These are phyloP conservation scores for Palaemon carinicauda DNA, from an alignment of 1,140 invertebrate species.

Conservation along the genomic window DNA sequence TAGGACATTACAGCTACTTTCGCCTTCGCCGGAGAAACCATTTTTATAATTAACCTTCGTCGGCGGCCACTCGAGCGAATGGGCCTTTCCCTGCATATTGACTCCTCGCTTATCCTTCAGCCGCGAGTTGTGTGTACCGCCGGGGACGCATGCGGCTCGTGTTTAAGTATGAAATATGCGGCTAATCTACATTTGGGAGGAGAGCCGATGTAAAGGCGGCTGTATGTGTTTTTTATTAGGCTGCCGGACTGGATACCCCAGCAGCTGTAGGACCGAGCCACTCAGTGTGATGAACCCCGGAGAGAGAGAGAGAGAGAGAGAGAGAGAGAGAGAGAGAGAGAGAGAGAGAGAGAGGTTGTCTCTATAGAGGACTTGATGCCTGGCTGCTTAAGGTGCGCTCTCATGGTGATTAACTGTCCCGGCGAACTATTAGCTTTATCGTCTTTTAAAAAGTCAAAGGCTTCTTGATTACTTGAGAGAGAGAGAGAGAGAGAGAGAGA, in stretches of 20 bases:
- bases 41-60: too few relatives aligned
- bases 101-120: too few relatives aligned
- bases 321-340: too few relatives aligned
- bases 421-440: neutral
- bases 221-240: constrained; percentile 53
- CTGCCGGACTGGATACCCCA: constrained; percentile 42
- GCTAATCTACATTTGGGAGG: constrained; percentile 50
- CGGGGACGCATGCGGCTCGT: neutral
- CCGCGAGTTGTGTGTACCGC: too few relatives aligned
- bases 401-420: neutral
- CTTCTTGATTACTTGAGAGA: neutral
- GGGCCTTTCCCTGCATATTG: too few relatives aligned
- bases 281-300: constrained; percentile 45
- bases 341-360: neutral
- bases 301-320: neutral
- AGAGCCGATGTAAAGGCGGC: constrained; percentile 42
- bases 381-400: neutral
- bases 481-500: neutral
- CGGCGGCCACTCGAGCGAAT: too few relatives aligned
- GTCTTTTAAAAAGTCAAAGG: neutral
- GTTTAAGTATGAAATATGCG: constrained; percentile 49
- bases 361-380: too few relatives aligned
- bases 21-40: too few relatives aligned
- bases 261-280: constrained; percentile 30
- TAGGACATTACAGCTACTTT: too few relatives aligned